Evolutionary conservation across 2,797 vertebrate species (phyloP).

Genomic region (Squalus acanthias): DNA sequence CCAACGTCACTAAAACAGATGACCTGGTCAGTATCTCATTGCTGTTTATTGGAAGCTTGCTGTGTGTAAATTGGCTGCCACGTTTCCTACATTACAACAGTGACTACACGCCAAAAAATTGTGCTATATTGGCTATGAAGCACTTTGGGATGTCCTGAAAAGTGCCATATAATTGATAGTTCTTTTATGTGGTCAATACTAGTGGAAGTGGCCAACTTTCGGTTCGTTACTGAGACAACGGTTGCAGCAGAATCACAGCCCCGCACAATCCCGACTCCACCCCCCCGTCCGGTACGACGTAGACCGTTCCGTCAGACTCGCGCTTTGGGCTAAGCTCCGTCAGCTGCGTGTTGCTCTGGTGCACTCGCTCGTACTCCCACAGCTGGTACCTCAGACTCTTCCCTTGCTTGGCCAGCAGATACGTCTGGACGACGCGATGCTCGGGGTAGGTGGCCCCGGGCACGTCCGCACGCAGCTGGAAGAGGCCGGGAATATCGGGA

Average conservation of each 20-base stretch:
- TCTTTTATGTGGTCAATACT: background rate
- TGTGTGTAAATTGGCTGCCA: background rate
- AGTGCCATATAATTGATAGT: background rate
- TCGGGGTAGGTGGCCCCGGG: conserved; percentile 17
- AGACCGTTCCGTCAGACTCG: conserved; percentile 60
- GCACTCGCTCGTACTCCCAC: conserved; percentile 65
- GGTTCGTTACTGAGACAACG: background rate
- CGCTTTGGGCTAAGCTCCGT: conserved; percentile 68
- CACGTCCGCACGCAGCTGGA: conserved; percentile 52
- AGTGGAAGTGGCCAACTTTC: background rate
- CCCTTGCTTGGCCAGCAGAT: conserved; percentile 81
- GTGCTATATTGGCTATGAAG: background rate
- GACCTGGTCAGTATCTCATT: background rate
- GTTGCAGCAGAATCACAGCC: conserved; percentile 66
- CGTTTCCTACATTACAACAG: background rate
- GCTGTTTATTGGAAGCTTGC: too few species aligned
- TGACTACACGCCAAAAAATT: background rate
- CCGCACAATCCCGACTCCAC: conserved; percentile 71
- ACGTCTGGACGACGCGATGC: conserved; percentile 50
- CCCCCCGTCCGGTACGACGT: conserved; percentile 72
- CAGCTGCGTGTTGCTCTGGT: conserved; percentile 74
- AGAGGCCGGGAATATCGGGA: conserved; percentile 48
- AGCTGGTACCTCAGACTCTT: conserved; percentile 81
- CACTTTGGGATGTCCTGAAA: background rate
- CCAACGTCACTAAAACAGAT: background rate